A percentile compares a stretch with the other conserved stretches of the same genome.
These are phyloP conservation scores for Clarias batrachus DNA, from an alignment of 2,113 vertebrate genomes.

Conservation along the genomic window DNA sequence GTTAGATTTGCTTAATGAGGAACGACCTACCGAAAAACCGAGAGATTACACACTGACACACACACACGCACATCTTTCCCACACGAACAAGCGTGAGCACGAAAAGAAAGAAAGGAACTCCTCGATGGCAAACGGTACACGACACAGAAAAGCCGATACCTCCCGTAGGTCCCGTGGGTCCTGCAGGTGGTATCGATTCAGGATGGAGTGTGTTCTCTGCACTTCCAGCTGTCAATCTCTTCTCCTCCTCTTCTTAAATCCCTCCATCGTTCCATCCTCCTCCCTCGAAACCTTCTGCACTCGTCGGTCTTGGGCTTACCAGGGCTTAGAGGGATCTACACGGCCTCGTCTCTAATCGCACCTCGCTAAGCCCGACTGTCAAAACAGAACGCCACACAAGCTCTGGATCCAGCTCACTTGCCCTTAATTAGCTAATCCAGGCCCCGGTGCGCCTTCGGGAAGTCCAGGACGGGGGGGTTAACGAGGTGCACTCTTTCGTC, in stretches of 20 bases:
- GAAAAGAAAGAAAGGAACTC: slow-evolving; percentile 21
- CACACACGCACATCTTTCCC: not conserved
- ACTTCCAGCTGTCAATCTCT: slow-evolving; percentile 62
- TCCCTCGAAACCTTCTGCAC: slow-evolving; percentile 26
- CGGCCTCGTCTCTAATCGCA: slow-evolving; percentile 65
- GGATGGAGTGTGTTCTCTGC: slow-evolving; percentile 47
- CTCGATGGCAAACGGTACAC: not conserved
- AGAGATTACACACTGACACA: slow-evolving; percentile 35
- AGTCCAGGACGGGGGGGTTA: slow-evolving; percentile 46
- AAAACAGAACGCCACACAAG: slow-evolving; percentile 62
- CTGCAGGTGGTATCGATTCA: slow-evolving; percentile 54
- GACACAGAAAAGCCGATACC: slow-evolving; percentile 28
- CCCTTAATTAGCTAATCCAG: slow-evolving; percentile 68
- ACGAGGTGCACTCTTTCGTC: slow-evolving; percentile 24
- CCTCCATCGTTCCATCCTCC: not conserved
- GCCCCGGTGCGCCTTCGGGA: slow-evolving; percentile 61
- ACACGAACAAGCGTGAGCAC: not conserved
- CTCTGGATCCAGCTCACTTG: slow-evolving; percentile 61
- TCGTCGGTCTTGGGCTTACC: slow-evolving; percentile 53
- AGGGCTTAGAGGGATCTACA: slow-evolving; percentile 62
- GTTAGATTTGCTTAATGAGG: slow-evolving; percentile 50
- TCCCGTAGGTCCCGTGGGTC: slow-evolving; percentile 57
- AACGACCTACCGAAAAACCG: slow-evolving; percentile 43
- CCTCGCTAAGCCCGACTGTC: slow-evolving; percentile 69
- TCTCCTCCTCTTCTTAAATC: slow-evolving; percentile 53